A percentile compares a stretch with the other conserved stretches of the same genome.
Conservation (phyloP, 2,113 vertebrate species). For the Vireo altiloquus region DNA sequence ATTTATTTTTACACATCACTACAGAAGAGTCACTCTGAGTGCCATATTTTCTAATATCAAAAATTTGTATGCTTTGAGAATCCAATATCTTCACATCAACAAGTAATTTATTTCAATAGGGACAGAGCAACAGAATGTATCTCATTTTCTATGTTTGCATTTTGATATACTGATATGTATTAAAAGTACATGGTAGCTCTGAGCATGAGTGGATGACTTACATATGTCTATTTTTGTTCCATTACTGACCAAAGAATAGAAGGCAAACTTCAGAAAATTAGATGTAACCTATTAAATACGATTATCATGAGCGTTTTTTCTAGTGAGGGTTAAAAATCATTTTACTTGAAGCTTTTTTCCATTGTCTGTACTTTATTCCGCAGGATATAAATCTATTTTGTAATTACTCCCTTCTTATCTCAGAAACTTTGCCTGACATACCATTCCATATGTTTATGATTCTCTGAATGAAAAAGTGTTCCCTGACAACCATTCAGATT, state of each 20-base stretch:
- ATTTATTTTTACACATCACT: constrained; percentile 38
- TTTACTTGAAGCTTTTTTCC: constrained; percentile 66
- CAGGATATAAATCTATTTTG: constrained; percentile 76
- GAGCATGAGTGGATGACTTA: not conserved
- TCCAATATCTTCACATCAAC: constrained; percentile 28
- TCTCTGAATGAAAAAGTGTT: constrained; percentile 80
- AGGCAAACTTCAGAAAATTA: constrained; percentile 39
- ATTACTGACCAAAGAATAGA: constrained; percentile 5
- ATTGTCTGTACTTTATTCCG: constrained; percentile 65
- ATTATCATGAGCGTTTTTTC: constrained; percentile 59
- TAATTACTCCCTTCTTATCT: constrained; percentile 76
- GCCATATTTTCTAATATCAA: constrained; percentile 21
- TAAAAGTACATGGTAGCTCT: constrained; percentile 22
- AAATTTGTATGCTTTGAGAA: constrained; percentile 20
- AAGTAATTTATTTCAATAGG: constrained; percentile 45
- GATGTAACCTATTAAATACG: constrained; percentile 12
- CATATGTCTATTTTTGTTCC: not conserved
- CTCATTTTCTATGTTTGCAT: not conserved
- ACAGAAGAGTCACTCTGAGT: not conserved
- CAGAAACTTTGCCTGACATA: constrained; percentile 79
- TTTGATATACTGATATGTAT: constrained; percentile 19
- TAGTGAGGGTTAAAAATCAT: constrained; percentile 63
- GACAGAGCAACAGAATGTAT: not conserved
- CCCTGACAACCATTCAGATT: constrained; percentile 75
- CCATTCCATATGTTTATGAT: constrained; percentile 82